phyloP scores from a whole-genome alignment of 1,140 invertebrate genomes.

The Drosophila repleta region DNA sequence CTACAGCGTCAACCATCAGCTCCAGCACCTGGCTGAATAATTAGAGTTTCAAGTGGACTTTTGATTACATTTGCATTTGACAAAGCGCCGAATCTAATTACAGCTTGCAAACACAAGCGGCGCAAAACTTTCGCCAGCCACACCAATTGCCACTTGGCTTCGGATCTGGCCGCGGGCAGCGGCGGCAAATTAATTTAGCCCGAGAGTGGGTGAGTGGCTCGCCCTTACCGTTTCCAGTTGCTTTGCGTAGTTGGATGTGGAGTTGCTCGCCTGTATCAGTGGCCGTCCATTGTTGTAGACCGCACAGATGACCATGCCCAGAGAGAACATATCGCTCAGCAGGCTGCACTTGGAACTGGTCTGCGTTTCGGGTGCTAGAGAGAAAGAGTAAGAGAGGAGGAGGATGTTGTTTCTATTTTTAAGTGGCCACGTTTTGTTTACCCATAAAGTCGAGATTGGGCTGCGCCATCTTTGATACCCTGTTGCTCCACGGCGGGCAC shows the following conservation, averaged over 20 bases:
- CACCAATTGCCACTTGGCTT: slow-evolving; percentile 54
- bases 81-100: slow-evolving; percentile 82
- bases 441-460: slow-evolving; percentile 96
- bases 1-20: slow-evolving; percentile 44
- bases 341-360: slow-evolving; percentile 92
- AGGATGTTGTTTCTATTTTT: neutral
- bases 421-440: slow-evolving; percentile 83
- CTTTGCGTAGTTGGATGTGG: slow-evolving; percentile 93
- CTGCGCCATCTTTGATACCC: slow-evolving; percentile 95
- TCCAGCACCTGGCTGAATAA: slow-evolving; percentile 74
- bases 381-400: neutral
- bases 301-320: slow-evolving; percentile 96
- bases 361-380: slow-evolving; percentile 94
- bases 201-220: neutral
- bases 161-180: slow-evolving; percentile 6
- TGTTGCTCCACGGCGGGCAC: slow-evolving; percentile 93
- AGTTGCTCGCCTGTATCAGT: slow-evolving; percentile 95
- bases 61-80: slow-evolving; percentile 83
- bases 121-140: slow-evolving; percentile 57
- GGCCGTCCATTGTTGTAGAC: slow-evolving; percentile 95
- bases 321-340: slow-evolving; percentile 96
- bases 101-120: slow-evolving; percentile 71
- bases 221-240: slow-evolving; percentile 92
- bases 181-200: slow-evolving; percentile 50
- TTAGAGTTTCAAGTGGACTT: slow-evolving; percentile 82